Conservation (phyloP, 2,888 invertebrate species). For the Apeira syringaria region DNA sequence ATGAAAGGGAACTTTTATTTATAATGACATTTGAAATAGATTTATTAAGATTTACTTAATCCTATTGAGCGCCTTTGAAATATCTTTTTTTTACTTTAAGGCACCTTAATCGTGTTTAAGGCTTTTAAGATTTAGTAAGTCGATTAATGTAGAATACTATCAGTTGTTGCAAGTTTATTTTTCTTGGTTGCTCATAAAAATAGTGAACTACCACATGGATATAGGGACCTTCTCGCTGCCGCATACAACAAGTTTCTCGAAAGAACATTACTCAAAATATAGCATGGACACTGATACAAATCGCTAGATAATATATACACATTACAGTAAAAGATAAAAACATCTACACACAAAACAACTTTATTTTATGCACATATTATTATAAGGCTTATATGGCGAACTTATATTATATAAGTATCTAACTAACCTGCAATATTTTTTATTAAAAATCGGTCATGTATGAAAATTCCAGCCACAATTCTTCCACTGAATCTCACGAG, state of each 20-base stretch:
- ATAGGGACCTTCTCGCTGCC: too few species aligned
- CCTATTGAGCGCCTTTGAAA: constrained; percentile 14
- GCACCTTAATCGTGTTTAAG: constrained; percentile 19
- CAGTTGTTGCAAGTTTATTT: too few species aligned
- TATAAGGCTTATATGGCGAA: too few species aligned
- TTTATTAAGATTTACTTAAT: constrained; percentile 28
- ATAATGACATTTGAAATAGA: constrained; percentile 38
- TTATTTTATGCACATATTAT: too few species aligned
- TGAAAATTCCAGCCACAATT: constrained; percentile 6
- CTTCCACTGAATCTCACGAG: constrained; percentile 11
- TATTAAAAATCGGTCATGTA: constrained; percentile 15
- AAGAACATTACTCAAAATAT: too few species aligned
- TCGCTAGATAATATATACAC: too few species aligned
- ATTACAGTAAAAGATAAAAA: too few species aligned
- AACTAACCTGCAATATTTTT: too few species aligned
- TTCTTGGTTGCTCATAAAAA: not conserved
- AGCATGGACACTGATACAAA: too few species aligned
- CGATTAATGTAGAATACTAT: constrained; percentile 6
- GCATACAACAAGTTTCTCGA: too few species aligned
- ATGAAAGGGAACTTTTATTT: constrained; percentile 40
- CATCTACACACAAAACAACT: too few species aligned
- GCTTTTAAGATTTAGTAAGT: constrained; percentile 11
- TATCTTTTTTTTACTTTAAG: constrained; percentile 8
- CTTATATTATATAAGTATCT: too few species aligned
- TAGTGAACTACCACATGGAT: not conserved